A percentile compares a stretch with the other conserved stretches of the same genome.
phyloP scores from a whole-genome alignment of 2,113 vertebrate genomes.

The Siniperca chuatsi region DNA sequence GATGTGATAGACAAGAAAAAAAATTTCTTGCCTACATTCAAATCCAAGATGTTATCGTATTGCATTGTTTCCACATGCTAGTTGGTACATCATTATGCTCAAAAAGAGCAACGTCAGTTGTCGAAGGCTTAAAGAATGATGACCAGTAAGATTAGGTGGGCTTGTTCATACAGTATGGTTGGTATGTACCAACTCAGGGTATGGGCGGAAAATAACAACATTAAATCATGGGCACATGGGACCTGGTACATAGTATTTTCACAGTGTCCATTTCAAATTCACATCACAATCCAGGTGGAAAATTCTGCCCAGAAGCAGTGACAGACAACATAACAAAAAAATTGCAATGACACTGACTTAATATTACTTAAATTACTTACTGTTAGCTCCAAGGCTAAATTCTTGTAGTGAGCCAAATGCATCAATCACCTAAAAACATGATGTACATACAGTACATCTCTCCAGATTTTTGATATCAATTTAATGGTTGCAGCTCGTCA shows the following conservation, averaged over 20 bases:
- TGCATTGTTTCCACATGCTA: neutral
- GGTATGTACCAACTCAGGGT: neutral
- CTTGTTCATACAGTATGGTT: neutral
- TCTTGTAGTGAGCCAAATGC: neutral
- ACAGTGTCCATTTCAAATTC: neutral
- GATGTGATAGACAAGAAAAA: neutral
- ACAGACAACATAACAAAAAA: neutral
- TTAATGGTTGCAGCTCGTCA: no score
- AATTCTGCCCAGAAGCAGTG: neutral
- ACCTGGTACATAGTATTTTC: neutral
- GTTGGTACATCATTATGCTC: neutral
- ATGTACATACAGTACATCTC: no score
- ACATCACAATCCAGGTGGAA: neutral
- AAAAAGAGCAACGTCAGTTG: neutral
- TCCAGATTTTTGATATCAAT: no score
- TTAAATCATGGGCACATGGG: neutral
- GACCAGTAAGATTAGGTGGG: no score
- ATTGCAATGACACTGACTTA: neutral
- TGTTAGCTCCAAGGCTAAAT: neutral
- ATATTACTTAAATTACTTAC: no score
- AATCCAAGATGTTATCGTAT: neutral
- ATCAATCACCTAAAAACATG: no score
- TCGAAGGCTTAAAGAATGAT: neutral
- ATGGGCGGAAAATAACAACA: neutral
- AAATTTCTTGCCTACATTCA: neutral